Evolutionary conservation across 2,113 vertebrate genomes (phyloP).

Genomic region (Megaptera novaeangliae): DNA sequence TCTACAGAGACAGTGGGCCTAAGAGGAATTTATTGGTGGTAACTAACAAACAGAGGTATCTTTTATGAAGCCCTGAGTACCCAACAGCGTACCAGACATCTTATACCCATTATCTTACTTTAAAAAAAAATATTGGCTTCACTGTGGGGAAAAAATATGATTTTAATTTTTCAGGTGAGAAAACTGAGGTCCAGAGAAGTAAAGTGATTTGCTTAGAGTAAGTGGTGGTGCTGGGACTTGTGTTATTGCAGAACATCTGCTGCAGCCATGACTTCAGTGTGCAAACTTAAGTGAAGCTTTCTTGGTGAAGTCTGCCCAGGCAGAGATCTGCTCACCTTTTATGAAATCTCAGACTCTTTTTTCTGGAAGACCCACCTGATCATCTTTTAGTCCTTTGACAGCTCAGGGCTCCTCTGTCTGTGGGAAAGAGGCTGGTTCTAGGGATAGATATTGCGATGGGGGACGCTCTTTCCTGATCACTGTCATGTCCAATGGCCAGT

Average conservation of each 20-base stretch:
- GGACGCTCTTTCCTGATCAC: too few species aligned
- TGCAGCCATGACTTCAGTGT: accelerated
- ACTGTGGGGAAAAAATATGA: neutral
- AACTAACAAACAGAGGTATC: neutral
- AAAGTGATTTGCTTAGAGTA: neutral
- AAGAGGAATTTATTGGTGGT: conserved; percentile 1
- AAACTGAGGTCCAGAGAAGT: neutral
- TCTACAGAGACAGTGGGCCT: neutral
- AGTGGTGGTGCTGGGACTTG: neutral
- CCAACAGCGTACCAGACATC: neutral
- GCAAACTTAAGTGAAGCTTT: neutral
- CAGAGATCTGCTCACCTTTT: neutral
- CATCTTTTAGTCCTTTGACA: neutral
- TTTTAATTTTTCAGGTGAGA: neutral
- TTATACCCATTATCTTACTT: neutral
- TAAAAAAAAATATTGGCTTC: neutral
- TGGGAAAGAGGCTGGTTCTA: neutral
- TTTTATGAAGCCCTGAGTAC: neutral
- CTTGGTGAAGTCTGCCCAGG: neutral
- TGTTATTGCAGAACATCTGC: neutral
- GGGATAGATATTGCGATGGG: too few species aligned
- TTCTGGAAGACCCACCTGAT: neutral
- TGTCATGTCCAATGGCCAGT: neutral
- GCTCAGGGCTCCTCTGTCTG: neutral
- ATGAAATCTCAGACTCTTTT: neutral